These are phyloP conservation scores for Pongo pygmaeus DNA, from an alignment of 2,113 vertebrate genomes.

Conservation along the genomic window DNA sequence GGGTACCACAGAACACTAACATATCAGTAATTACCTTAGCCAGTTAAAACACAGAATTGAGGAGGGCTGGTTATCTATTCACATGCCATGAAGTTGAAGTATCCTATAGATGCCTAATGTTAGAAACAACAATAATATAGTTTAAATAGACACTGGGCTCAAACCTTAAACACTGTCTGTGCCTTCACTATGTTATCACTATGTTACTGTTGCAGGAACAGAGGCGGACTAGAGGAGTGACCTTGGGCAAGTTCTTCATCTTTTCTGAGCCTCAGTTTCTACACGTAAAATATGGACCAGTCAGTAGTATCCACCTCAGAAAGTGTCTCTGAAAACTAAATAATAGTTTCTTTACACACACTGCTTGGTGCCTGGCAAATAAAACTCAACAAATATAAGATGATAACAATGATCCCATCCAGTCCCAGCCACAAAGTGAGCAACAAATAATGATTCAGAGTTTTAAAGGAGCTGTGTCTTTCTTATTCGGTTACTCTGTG, in stretches of 20 bases:
- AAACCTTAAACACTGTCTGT: rapidly evolving
- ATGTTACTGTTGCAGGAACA: background rate
- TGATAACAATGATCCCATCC: rapidly evolving
- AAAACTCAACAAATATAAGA: background rate
- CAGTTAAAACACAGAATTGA: background rate
- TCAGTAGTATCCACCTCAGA: background rate
- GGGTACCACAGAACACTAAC: rapidly evolving
- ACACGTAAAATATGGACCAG: background rate
- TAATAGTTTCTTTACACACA: no score
- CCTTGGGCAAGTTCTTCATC: background rate
- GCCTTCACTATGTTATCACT: rapidly evolving
- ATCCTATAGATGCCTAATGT: background rate
- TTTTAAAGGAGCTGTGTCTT: background rate
- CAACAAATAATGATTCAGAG: background rate
- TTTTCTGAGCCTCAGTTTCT: background rate
- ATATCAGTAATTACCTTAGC: background rate
- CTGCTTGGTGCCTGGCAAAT: background rate
- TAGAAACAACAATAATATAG: background rate
- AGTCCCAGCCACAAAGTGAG: background rate
- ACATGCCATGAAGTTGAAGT: no score
- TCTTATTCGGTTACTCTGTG: background rate
- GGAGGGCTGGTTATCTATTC: background rate
- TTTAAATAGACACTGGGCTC: background rate
- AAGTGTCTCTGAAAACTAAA: background rate
- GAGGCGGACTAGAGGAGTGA: rapidly evolving